Base-by-base conservation (phyloP, 2,113 vertebrate species). In the Grus americana region DNA sequence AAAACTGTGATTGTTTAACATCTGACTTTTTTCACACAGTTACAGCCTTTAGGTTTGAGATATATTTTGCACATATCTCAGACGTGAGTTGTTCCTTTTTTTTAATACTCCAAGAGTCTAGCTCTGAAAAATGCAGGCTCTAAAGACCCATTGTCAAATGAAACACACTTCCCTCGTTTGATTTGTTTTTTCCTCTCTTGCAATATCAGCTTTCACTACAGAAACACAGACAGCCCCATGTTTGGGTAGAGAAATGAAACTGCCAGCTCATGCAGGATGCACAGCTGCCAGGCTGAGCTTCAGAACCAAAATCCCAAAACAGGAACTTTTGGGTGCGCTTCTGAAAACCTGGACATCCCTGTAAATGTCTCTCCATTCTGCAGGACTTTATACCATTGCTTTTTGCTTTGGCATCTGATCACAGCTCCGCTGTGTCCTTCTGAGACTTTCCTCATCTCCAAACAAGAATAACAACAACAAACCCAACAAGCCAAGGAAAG, bases 11-110 rank as follows among this genome's bases (percentile, higher is more conserved):
- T 97, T 97, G 96, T 97, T 97, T 96, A 97, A 97, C 94, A 94
- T 97, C 94, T 97, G 96, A 97, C 93, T 97, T 97, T 96, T 97
- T 89, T 97, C 97, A 97, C 95, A 93, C 90, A 91, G 92, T 93
- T 96, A 93, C 73, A 94, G 95, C 87, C 84, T 94, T 97, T 81
- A 96, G 76, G 89, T 93, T 95, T 91, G 87, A 96, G 85, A 74
- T 95, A 81, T 92, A 91, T 96, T 97, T 97, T 96, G 82, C 89
- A 94, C 78, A 88, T 91, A 95, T 74, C 91, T 91, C 91, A 95
- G 89, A 83, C 38, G 3, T 27, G 75, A 42, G 73, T 72, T 83
- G 50, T n/a, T 88, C 9, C 30, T 21, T 65, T 49, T 63, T 47
- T 75, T 67, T 65, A 91, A 91, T 15, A 57, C 66, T 94, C 70